Conservation (phyloP, 2,113 vertebrate genomes). For the Plestiodon gilberti region DNA sequence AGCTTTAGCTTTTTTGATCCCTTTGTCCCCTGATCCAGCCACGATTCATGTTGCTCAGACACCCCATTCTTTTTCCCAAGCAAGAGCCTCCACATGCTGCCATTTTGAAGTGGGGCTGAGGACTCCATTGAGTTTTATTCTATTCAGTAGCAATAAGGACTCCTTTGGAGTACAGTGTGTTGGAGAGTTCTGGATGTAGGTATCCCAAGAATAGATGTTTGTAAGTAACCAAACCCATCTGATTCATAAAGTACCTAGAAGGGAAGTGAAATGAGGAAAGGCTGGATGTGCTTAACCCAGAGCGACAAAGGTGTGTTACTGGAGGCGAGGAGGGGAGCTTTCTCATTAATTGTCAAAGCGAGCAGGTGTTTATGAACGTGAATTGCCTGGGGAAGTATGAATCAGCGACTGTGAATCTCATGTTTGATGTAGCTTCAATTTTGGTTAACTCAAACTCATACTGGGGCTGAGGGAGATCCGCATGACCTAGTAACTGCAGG, state of each 20-base stretch:
- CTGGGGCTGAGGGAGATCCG: neutral
- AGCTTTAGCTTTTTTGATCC: too few species aligned
- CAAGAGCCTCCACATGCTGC: too few species aligned
- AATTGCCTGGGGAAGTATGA: slow-evolving; percentile 30
- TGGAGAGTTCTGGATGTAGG: neutral
- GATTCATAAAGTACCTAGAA: neutral
- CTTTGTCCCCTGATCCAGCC: too few species aligned
- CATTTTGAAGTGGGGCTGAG: neutral
- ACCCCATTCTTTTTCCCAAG: too few species aligned
- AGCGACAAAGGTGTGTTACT: neutral
- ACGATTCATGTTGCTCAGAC: too few species aligned
- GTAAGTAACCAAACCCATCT: neutral
- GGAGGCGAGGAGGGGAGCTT: neutral
- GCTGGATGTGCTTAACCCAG: neutral
- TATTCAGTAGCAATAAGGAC: neutral
- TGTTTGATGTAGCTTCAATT: neutral
- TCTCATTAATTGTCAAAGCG: slow-evolving; percentile 10
- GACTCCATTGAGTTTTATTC: neutral
- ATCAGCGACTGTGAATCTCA: neutral
- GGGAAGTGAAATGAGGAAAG: neutral
- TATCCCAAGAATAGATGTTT: neutral
- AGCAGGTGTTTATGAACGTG: neutral
- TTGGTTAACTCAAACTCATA: neutral
- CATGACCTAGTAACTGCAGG: slow-evolving; percentile 3
- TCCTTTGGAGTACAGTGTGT: neutral